Percentiles rank a stretch among this genome's conserved stretches.
These are phyloP conservation scores for Muraenolepis orangiensis DNA, from an alignment of 2,797 vertebrate genomes.

Conservation along the genomic window DNA sequence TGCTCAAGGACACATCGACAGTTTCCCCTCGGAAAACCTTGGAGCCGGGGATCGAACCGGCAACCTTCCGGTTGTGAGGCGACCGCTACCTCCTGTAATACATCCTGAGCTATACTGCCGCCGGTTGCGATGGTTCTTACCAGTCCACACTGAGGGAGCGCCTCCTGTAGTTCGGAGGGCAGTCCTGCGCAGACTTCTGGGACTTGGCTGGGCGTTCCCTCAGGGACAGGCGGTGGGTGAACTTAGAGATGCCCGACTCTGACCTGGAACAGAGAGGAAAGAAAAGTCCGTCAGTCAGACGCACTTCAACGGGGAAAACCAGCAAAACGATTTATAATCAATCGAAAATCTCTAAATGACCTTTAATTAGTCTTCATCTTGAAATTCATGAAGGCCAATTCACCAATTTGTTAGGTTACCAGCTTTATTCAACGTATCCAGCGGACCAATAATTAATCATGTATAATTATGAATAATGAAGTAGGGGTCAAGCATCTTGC, in stretches of 20 bases:
- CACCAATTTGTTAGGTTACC: too few relatives aligned
- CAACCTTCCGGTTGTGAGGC: too few relatives aligned
- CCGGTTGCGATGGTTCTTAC: conserved; percentile 61
- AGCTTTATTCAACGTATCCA: too few relatives aligned
- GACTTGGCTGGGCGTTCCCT: conserved; percentile 83
- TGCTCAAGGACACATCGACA: too few relatives aligned
- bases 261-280: conserved; percentile 71
- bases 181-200: conserved; percentile 71
- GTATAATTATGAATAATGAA: neutral
- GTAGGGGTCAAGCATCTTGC: too few relatives aligned
- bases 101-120: too few relatives aligned
- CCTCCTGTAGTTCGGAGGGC: conserved; percentile 77
- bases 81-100: too few relatives aligned
- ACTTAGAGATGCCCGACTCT: conserved; percentile 82
- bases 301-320: neutral
- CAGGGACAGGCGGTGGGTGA: conserved; percentile 84
- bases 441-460: neutral
- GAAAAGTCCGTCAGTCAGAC: neutral
- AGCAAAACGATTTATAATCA: neutral
- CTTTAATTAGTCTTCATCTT: neutral
- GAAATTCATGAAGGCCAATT: too few relatives aligned
- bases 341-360: neutral
- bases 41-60: too few relatives aligned
- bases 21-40: too few relatives aligned
- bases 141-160: conserved; percentile 88